phyloP scores from a whole-genome alignment of 2,888 invertebrate genomes.

The Aphrophora alni region DNA sequence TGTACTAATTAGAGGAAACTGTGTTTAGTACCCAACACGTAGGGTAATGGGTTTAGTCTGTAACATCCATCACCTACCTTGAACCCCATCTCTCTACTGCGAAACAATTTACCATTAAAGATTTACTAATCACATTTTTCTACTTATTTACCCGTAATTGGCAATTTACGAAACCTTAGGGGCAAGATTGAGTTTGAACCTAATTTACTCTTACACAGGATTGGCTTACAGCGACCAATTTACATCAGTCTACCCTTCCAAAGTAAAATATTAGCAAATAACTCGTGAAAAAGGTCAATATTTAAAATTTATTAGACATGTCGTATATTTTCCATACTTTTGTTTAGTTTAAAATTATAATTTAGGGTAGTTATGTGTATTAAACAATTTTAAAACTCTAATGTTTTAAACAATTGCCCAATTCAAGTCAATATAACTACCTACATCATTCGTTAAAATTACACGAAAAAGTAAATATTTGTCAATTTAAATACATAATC shows the following conservation, averaged over 20 bases:
- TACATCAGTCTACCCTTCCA: not conserved
- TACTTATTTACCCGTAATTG: not conserved
- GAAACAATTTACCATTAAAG: not conserved
- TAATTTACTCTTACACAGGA: not conserved
- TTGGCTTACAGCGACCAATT: not conserved
- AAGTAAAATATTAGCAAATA: not conserved
- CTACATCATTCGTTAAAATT: too few relatives aligned
- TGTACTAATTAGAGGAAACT: not conserved
- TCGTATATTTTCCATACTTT: too few relatives aligned
- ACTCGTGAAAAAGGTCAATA: not conserved
- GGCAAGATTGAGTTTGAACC: not conserved
- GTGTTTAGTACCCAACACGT: not conserved
- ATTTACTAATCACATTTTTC: not conserved
- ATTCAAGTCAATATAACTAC: too few relatives aligned
- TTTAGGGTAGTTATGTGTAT: too few relatives aligned
- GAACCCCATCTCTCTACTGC: not conserved
- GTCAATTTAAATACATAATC: too few relatives aligned
- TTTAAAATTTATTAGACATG: not conserved
- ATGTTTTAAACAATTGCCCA: too few relatives aligned
- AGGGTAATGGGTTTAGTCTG: too few relatives aligned
- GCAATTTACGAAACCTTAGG: not conserved
- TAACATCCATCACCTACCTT: not conserved
- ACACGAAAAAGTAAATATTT: too few relatives aligned
- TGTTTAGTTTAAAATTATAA: too few relatives aligned
- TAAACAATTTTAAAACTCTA: too few relatives aligned